Evolutionary conservation across 2,113 vertebrate species (phyloP), one percentile per base, ranked within the genome.

Genomic region (Saimiri boliviensis): DNA sequence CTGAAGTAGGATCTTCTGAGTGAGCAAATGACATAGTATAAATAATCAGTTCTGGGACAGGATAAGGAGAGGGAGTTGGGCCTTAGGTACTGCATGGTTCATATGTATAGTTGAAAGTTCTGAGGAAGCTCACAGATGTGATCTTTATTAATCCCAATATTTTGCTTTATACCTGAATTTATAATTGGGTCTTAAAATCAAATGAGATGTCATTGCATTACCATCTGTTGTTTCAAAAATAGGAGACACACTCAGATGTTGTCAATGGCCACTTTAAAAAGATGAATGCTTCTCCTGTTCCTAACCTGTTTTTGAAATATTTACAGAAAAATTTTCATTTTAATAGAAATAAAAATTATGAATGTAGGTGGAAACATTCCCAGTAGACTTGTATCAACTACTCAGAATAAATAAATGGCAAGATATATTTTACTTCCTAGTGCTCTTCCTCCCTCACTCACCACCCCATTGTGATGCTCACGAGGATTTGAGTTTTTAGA

Each of bases 151-250:
- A 93, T 91, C 37, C 25, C 8, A 92, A 76, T 92, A 89, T 95
- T 96, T 95, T 96, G 95, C 74, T 73, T 95, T 94, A 56, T 47
- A 79, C 60, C 54, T 91, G 54, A 96, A 93, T 91, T 91, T 96
- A 80, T 80, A 95, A 96, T 74, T 91, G 54, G 23, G 17, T 82
- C 85, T 79, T 89, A 96, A 92, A 96, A 91, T 79, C 58, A 95
- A 97, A 93, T 47, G 82, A 74, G 71, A 71, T 74, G 37, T 82
- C 66, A 73, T 30, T 12, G 10, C 3, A 14, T 52, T 47, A 89
- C 81, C 91, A 94, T 77, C 84, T 92, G 71, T 56, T 73, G 42
- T 80, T 92, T 80, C 35, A 63, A 13, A 95, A 94, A 27, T 5
- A 86, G 63, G 49, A 70, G 32, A 20, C 21, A 27, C 2, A 16